Evolutionary conservation across 2,797 vertebrate species (phyloP).

Genomic region (Argentina silus): DNA sequence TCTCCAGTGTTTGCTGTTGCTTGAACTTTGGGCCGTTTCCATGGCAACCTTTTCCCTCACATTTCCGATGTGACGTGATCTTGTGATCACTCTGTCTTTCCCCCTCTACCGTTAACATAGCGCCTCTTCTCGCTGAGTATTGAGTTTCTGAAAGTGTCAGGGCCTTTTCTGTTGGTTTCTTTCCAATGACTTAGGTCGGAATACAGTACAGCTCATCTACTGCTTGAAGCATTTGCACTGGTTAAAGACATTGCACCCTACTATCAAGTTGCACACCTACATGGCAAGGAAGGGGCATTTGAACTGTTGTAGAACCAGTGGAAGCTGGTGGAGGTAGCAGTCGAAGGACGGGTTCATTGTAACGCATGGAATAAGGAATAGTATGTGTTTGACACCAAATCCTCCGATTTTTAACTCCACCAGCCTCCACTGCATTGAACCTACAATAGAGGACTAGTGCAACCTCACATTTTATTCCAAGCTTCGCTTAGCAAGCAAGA

Average conservation of each 20-base stretch:
- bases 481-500: background rate
- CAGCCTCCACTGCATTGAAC: too few species aligned
- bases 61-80: conserved; percentile 34
- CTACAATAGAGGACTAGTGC: too few species aligned
- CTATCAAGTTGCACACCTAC: conserved; percentile 1
- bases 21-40: conserved; percentile 75
- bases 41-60: conserved; percentile 59
- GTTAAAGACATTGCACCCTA: background rate
- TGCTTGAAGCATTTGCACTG: background rate
- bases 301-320: background rate
- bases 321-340: too few species aligned
- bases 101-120: background rate
- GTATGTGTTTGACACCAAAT: too few species aligned
- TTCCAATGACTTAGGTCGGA: background rate
- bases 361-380: too few species aligned
- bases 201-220: background rate
- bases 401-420: too few species aligned
- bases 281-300: background rate
- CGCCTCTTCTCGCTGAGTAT: background rate
- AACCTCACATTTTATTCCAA: too few species aligned
- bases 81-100: conserved; percentile 10
- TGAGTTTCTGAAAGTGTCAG: background rate
- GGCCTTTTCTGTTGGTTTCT: background rate
- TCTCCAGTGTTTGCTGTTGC: conserved; percentile 63
- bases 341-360: too few species aligned